Conservation (phyloP, 2,113 vertebrate species). For the Psephotus haematonotus region DNA sequence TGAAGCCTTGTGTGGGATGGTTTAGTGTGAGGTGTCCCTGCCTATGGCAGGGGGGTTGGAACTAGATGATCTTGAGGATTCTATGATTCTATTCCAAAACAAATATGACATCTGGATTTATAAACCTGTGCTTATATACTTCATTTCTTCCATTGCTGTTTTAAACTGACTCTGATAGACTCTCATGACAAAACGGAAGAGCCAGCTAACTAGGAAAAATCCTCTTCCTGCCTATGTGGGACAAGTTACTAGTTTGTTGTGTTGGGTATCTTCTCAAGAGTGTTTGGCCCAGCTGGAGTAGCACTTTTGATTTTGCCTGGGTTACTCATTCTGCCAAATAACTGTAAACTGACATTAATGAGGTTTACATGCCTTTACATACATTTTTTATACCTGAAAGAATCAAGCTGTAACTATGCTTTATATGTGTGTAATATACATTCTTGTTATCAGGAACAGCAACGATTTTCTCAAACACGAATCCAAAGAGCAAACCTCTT, state of each 20-base stretch:
- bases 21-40: too few species aligned
- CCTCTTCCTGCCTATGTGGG: not conserved
- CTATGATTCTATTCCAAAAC: not conserved
- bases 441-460: not conserved
- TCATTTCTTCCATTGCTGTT: not conserved
- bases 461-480: not conserved
- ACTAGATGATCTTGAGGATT: too few species aligned
- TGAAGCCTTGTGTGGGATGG: too few species aligned
- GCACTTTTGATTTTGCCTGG: not conserved
- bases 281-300: not conserved
- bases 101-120: not conserved
- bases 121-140: not conserved
- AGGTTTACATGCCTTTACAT: not conserved
- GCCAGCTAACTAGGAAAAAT: not conserved
- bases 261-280: not conserved
- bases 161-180: not conserved
- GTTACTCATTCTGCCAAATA: not conserved
- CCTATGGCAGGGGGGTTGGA: too few species aligned
- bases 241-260: not conserved
- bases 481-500: not conserved
- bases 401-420: not conserved
- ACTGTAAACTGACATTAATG: not conserved
- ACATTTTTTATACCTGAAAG: not conserved
- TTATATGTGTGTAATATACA: not conserved
- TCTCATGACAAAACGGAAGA: not conserved